Evolutionary conservation across 2,888 invertebrate genomes (phyloP).

Genomic region (Agrotis ipsilon): DNA sequence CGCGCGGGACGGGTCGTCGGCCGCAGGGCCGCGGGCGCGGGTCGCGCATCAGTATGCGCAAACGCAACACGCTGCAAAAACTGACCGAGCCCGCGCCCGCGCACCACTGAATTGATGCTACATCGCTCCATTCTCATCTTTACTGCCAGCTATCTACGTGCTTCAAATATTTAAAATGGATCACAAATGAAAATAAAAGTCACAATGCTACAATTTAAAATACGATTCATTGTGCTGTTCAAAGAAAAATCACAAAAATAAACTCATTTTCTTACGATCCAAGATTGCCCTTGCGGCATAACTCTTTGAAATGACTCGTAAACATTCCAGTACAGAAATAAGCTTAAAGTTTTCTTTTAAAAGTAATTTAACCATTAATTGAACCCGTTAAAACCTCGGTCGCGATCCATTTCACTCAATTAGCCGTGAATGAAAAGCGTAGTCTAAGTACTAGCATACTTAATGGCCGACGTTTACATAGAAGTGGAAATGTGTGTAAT

Average conservation of each 20-base stretch:
- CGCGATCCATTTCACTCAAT: slow-evolving; percentile 30
- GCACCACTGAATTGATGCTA: slow-evolving; percentile 75
- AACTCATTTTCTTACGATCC: slow-evolving; percentile 10
- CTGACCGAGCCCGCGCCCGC: slow-evolving; percentile 67
- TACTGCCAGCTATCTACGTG: slow-evolving; percentile 62
- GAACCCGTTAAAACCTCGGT: not conserved
- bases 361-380: not conserved
- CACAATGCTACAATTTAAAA: slow-evolving; percentile 38
- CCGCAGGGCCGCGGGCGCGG: slow-evolving; percentile 69
- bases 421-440: slow-evolving; percentile 39
- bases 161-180: slow-evolving; percentile 57
- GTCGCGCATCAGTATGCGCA: slow-evolving; percentile 84
- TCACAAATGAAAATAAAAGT: slow-evolving; percentile 51
- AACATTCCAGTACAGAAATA: slow-evolving; percentile 2
- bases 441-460: slow-evolving; percentile 13
- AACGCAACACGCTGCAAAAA: slow-evolving; percentile 81
- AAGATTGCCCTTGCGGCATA: not conserved
- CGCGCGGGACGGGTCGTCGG: slow-evolving; percentile 78
- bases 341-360: not conserved
- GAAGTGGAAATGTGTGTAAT: slow-evolving; percentile 62
- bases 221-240: slow-evolving; percentile 17
- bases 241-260: slow-evolving; percentile 21
- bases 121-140: slow-evolving; percentile 71
- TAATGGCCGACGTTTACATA: slow-evolving; percentile 51
- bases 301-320: slow-evolving; percentile 8